Base-by-base conservation (phyloP, 2,113 vertebrate species). In the Nothocercus julius region DNA sequence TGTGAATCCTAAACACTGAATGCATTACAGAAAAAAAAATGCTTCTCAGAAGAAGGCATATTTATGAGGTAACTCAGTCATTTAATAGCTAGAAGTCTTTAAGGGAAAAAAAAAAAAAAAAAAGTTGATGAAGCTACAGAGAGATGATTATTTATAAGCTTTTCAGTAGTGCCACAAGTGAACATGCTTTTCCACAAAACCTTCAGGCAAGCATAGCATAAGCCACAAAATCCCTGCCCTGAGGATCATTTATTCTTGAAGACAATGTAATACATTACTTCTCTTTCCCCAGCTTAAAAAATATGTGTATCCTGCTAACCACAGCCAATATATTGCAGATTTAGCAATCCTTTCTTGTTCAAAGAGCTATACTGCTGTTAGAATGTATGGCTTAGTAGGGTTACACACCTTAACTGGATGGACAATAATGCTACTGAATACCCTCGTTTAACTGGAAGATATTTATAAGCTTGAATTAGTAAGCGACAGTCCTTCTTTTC, bases 281-380 rank as follows among this genome's bases (percentile, higher is more conserved):
- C 6, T 68, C 18, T 63, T 74, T 40, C 68, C 4, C 14, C 5
- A 73, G 18, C 34, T 87, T 82, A 42, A 93, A 82, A 77, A 15
- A 77, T 11, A 44, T 5, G 6, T 44, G 8, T 51, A 54, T 10
- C 24, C 34, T 70, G 36, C 45, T 47, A 79, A 45, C 18, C 2
- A 69, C 17, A 72, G 36, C 11, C 54, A 77, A 85, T 74, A 88
- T 95, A 91, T 42, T 38, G 59, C 25, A 80, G 28, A 70, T 82
- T 95, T 86, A 75, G 62, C 27, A 62, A 30, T 64, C 5, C 32
- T 76, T 83, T 84, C 36, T 75, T 53, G 9, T 62, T 51, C 78
- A 95, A 59, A 93, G 96, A 96, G 62, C 30, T 82, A 74, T 2
- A 89, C 61, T 78, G 28, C 11, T 27, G 21, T 67, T 68, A 63